Evolutionary conservation across 2,888 invertebrate genomes (phyloP).

Genomic region (Pheosia tremula): DNA sequence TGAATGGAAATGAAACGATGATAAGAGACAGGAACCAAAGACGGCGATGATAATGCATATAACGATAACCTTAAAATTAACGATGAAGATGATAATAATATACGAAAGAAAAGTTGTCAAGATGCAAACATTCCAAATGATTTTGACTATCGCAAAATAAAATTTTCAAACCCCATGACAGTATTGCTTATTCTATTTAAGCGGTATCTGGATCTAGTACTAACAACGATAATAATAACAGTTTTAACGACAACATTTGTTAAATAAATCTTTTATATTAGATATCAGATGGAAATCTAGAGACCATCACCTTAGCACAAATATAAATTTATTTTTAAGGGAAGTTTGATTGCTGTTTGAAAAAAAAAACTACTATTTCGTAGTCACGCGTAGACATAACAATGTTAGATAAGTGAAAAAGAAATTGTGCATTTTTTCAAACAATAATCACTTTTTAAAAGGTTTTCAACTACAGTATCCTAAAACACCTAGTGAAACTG

Average conservation of each 20-base stretch:
- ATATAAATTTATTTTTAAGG: slow-evolving; percentile 20
- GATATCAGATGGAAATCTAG: slow-evolving; percentile 38
- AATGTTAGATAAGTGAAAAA: too few relatives aligned
- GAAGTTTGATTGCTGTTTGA: slow-evolving; percentile 23
- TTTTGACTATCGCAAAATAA: slow-evolving; percentile 70
- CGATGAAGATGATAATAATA: slow-evolving; percentile 48
- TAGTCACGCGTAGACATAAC: too few relatives aligned
- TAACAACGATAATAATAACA: slow-evolving; percentile 43
- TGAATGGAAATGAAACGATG: slow-evolving; percentile 72
- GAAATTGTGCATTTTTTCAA: slow-evolving; percentile 30
- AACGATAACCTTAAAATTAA: slow-evolving; percentile 60
- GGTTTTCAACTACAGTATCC: slow-evolving; percentile 33
- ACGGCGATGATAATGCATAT: slow-evolving; percentile 63
- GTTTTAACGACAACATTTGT: slow-evolving; percentile 26
- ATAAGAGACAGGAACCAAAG: slow-evolving; percentile 55
- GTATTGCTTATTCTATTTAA: slow-evolving; percentile 59
- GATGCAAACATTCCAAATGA: slow-evolving; percentile 83
- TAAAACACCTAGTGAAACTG: slow-evolving; percentile 36
- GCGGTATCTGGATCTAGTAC: slow-evolving; percentile 60
- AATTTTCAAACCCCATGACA: slow-evolving; percentile 83
- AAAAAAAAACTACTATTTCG: background rate
- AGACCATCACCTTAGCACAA: slow-evolving; percentile 58
- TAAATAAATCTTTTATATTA: slow-evolving; percentile 27
- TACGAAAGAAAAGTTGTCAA: slow-evolving; percentile 82
- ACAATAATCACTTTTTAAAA: slow-evolving; percentile 25